phyloP scores from a whole-genome alignment of 2,888 invertebrate genomes.

The Aelia acuminata region DNA sequence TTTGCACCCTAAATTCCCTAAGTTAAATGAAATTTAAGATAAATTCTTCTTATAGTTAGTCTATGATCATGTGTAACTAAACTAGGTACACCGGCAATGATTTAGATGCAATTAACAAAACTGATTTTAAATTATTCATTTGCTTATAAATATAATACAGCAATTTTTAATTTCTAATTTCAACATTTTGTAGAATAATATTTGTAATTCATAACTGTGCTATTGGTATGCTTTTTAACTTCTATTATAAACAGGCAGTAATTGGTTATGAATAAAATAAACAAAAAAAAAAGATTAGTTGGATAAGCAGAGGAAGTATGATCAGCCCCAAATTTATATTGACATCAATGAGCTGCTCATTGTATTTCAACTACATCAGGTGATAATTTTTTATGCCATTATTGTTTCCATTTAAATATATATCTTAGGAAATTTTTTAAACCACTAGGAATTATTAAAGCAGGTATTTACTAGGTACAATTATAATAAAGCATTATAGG shows the following conservation, averaged over 20 bases:
- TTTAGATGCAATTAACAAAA: too few relatives aligned
- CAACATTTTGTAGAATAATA: not conserved
- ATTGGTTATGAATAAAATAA: conserved; percentile 68
- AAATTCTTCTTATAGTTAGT: too few relatives aligned
- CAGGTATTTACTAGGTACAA: too few relatives aligned
- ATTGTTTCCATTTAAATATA: not conserved
- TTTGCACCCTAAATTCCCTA: too few relatives aligned
- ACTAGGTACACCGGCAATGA: too few relatives aligned
- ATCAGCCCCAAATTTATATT: conserved; percentile 70
- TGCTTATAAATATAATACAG: too few relatives aligned
- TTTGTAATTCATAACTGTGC: not conserved
- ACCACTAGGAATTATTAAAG: too few relatives aligned
- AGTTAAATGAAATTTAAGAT: too few relatives aligned
- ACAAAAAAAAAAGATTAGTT: conserved; percentile 62
- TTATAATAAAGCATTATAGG: too few relatives aligned
- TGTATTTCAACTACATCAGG: conserved; percentile 67
- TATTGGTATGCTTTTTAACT: not conserved
- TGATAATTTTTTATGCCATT: not conserved
- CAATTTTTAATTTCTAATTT: not conserved
- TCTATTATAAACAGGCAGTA: conserved; percentile 68
- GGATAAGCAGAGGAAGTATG: conserved; percentile 71
- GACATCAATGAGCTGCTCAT: conserved; percentile 72
- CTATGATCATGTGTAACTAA: too few relatives aligned
- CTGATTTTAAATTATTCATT: too few relatives aligned
- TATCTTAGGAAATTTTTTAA: not conserved